Evolutionary conservation across 2,113 vertebrate genomes (phyloP).

Genomic region (Myodes glareolus): DNA sequence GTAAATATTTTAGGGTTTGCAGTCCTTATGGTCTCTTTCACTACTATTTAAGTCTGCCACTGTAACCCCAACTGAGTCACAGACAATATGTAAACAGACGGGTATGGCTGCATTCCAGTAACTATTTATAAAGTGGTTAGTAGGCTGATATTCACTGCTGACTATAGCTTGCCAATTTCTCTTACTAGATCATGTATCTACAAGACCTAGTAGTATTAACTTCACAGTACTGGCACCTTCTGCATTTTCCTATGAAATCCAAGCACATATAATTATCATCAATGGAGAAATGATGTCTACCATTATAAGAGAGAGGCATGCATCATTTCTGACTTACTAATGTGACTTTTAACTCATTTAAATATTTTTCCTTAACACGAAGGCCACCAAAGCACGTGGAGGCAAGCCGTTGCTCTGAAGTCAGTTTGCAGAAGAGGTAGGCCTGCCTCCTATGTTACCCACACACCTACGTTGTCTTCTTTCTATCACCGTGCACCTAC

Average conservation of each 20-base stretch:
- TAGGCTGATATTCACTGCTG: background rate
- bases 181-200: background rate
- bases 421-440: background rate
- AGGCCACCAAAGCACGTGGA: background rate
- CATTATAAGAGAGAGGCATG: background rate
- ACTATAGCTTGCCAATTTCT: background rate
- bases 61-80: background rate
- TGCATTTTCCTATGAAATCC: background rate
- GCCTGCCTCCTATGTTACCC: background rate
- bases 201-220: background rate
- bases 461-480: background rate
- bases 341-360: background rate
- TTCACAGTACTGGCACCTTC: background rate
- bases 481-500: background rate
- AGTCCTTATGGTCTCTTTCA: background rate
- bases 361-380: background rate
- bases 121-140: slow-evolving; percentile 5
- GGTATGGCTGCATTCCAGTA: background rate
- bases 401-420: background rate
- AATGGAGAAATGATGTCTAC: slow-evolving; percentile 1
- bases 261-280: background rate
- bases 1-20: slow-evolving; percentile 43
- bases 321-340: slow-evolving; percentile 2
- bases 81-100: slow-evolving; percentile 7
- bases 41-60: background rate